A percentile compares a stretch with the other conserved stretches of the same genome.
Evolutionary conservation across 2,888 invertebrate species (phyloP).

Genomic region (Lymantria monacha): DNA sequence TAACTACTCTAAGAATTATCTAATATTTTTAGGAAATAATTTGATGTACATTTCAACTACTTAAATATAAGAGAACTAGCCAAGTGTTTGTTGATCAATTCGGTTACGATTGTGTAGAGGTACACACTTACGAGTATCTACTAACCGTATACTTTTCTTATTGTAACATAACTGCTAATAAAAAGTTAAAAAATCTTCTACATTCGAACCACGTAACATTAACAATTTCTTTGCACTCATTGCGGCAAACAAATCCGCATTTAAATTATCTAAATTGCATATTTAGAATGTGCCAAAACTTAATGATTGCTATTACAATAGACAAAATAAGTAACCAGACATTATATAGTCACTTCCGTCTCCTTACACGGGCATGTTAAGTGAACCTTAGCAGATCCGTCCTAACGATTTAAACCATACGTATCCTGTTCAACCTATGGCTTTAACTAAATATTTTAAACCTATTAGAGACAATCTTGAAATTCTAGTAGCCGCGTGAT

Average conservation of each 20-base stretch:
- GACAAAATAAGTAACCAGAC: not conserved
- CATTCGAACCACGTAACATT: conserved; percentile 10
- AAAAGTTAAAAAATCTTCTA: not conserved
- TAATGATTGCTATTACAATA: conserved; percentile 1
- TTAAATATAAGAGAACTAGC: too few species aligned
- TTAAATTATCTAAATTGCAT: conserved; percentile 11
- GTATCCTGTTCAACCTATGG: conserved; percentile 9
- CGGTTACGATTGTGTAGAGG: too few species aligned
- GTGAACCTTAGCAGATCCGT: conserved; percentile 18
- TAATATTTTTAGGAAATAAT: too few species aligned
- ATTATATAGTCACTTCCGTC: conserved; percentile 6
- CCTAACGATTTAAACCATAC: conserved; percentile 15
- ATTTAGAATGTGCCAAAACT: conserved; percentile 15
- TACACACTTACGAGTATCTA: too few species aligned
- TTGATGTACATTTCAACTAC: too few species aligned
- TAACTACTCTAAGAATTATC: too few species aligned
- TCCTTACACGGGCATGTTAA: conserved; percentile 23
- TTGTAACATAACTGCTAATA: too few species aligned
- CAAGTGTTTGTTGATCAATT: too few species aligned
- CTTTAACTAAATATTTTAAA: not conserved
- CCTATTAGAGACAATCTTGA: too few species aligned
- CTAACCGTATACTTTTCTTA: too few species aligned
- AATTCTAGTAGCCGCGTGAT: too few species aligned
- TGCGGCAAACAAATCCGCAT: conserved; percentile 12
- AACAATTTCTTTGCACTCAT: conserved; percentile 8